Evolutionary conservation across 92 coral and sea anemone species (phyloP).

Genomic region (Isaurus tuberculatus): DNA sequence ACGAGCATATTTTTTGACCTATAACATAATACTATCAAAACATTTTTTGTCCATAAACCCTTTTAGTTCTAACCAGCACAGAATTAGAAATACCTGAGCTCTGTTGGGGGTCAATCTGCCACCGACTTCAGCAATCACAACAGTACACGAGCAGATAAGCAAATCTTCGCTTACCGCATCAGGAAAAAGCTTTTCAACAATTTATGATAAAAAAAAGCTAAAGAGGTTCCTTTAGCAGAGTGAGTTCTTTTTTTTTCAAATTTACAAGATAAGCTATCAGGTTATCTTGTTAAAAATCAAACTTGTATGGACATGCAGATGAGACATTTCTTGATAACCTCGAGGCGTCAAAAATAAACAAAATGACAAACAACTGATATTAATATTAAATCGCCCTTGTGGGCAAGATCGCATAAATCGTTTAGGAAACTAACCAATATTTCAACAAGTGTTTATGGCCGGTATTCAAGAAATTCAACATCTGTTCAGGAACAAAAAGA

Average conservation of each 20-base stretch:
- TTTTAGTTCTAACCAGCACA: not conserved
- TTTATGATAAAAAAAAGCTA: not conserved
- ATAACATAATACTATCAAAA: not conserved
- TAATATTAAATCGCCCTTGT: not conserved
- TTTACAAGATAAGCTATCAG: not conserved
- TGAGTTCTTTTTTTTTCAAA: not conserved
- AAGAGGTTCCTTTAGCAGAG: not conserved
- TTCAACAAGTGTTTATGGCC: not conserved
- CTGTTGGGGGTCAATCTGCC: not conserved
- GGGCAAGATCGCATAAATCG: not conserved
- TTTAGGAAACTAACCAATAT: slow-evolving; percentile 8
- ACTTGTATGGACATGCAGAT: not conserved
- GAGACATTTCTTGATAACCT: not conserved
- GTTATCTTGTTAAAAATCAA: not conserved
- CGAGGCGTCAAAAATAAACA: not conserved
- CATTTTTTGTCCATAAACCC: not conserved
- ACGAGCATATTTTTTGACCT: not conserved
- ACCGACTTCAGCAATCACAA: not conserved
- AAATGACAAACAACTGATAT: not conserved
- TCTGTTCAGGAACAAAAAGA: too few species aligned
- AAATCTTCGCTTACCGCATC: not conserved
- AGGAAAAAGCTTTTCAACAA: not conserved
- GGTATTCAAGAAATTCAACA: not conserved
- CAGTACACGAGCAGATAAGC: not conserved
- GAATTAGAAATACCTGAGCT: not conserved